These are phyloP conservation scores for Oriolus oriolus DNA, from an alignment of 2,113 vertebrate species.

Conservation along the genomic window DNA sequence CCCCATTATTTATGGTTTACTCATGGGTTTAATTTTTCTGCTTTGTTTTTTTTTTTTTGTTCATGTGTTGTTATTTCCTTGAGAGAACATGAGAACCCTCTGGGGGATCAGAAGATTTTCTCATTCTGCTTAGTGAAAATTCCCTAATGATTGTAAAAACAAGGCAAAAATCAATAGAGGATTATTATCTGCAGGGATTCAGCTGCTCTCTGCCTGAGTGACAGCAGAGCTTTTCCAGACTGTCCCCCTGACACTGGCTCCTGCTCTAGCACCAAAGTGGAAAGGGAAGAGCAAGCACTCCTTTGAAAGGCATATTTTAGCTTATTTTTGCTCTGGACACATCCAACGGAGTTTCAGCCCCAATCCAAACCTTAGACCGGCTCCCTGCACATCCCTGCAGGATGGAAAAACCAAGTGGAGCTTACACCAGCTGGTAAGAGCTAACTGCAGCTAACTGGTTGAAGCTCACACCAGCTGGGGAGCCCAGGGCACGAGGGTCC, in stretches of 20 bases:
- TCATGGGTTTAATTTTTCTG: constrained; percentile 28
- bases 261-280: background rate
- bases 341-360: background rate
- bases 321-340: background rate
- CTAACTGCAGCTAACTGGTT: background rate
- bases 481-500: background rate
- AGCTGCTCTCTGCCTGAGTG: background rate
- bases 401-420: background rate
- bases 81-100: background rate
- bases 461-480: background rate
- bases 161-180: constrained; percentile 10
- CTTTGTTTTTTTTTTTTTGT: constrained; percentile 24
- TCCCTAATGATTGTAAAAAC: background rate
- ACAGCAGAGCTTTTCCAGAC: background rate
- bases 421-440: background rate
- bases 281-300: background rate
- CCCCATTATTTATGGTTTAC: constrained; percentile 42
- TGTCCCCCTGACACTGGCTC: background rate
- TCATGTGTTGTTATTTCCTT: background rate
- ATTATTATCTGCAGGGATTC: constrained; percentile 5
- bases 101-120: constrained; percentile 19
- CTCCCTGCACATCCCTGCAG: background rate
- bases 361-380: background rate
- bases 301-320: background rate
- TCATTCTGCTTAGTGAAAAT: constrained; percentile 8